These are phyloP conservation scores for Drosophila athabasca DNA, from an alignment of 1,140 invertebrate genomes.

Conservation along the genomic window DNA sequence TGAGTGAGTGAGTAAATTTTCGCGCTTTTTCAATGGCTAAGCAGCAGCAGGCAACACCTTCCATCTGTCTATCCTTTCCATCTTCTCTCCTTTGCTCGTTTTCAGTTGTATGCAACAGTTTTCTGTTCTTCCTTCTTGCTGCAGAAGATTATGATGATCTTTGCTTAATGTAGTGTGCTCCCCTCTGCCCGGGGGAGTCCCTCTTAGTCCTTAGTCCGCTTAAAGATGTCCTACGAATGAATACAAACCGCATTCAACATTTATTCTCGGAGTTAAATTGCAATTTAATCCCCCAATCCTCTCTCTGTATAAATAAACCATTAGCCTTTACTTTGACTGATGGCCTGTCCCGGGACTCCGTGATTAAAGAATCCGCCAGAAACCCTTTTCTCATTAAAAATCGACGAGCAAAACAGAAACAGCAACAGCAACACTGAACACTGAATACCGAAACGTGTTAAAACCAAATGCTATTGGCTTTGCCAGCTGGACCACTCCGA, in stretches of 20 bases:
- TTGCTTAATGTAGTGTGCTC: conserved; percentile 44
- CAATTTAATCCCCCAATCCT: conserved; percentile 49
- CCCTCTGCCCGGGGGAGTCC: conserved; percentile 1
- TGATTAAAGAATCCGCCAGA: conserved; percentile 29
- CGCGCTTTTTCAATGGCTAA: conserved; percentile 33
- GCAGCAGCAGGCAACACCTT: conserved; percentile 1
- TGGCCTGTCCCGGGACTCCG: conserved; percentile 40
- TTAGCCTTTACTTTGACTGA: conserved; percentile 54
- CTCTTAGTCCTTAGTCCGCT: conserved; percentile 42
- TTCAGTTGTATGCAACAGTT: conserved; percentile 30
- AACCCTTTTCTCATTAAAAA: conserved; percentile 63
- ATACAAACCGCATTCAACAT: conserved; percentile 39
- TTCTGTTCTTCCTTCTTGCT: conserved; percentile 17
- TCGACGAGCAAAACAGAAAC: conserved; percentile 47
- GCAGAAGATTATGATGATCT: conserved; percentile 48
- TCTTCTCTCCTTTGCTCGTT: neutral
- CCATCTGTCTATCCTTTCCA: too few relatives aligned
- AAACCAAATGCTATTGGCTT: conserved; percentile 53
- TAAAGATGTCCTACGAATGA: conserved; percentile 35
- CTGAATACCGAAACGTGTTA: conserved; percentile 44
- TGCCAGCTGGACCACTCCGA: conserved; percentile 37
- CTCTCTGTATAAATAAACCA: conserved; percentile 51
- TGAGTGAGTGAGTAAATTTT: conserved; percentile 43
- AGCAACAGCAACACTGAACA: conserved; percentile 12
- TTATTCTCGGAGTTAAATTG: conserved; percentile 45